A percentile compares a stretch with the other conserved stretches of the same genome.
Evolutionary conservation across 2,888 invertebrate species (phyloP).

Genomic region (Zygogramma bicolorata): DNA sequence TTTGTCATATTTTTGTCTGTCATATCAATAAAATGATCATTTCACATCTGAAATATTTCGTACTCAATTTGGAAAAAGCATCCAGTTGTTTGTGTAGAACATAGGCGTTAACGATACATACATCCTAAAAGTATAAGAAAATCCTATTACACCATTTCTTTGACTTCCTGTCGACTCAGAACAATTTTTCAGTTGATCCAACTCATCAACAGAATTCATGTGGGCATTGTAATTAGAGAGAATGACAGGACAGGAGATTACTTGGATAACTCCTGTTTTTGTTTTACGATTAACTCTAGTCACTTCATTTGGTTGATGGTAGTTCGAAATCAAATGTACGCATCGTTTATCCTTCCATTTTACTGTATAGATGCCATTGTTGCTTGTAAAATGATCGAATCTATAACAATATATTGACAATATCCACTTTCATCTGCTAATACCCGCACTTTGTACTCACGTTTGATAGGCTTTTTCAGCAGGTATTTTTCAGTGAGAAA

Average conservation of each 20-base stretch:
- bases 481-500: background rate
- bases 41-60: background rate
- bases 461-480: constrained; percentile 14
- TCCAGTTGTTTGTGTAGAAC: background rate
- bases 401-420: constrained; percentile 4
- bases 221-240: background rate
- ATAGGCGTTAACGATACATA: background rate
- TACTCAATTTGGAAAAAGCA: background rate
- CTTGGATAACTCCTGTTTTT: background rate
- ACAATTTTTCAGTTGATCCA: background rate
- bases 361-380: background rate
- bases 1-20: background rate
- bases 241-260: background rate
- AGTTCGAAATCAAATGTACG: background rate
- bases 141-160: background rate
- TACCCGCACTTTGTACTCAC: constrained; percentile 19
- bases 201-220: background rate
- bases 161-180: constrained; percentile 43
- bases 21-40: background rate
- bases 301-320: background rate
- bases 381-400: constrained; percentile 4
- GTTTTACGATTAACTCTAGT: background rate
- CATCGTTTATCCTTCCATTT: background rate
- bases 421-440: constrained; percentile 14
- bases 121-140: background rate